Conservation (phyloP, 2,797 vertebrate genomes). For the Coregonus ussuriensis region DNA sequence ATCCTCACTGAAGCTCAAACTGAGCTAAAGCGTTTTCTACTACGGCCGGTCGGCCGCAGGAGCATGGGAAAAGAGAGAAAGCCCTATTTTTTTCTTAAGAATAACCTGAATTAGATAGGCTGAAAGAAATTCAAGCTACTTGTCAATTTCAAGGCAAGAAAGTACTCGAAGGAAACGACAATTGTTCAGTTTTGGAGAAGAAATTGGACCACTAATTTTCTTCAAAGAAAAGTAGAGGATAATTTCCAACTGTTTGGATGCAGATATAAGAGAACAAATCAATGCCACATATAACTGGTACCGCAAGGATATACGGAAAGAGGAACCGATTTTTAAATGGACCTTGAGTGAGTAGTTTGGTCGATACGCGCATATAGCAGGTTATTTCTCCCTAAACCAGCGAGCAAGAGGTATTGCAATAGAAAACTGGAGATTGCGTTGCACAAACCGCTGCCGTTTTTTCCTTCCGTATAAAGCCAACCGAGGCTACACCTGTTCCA, state of each 20-base stretch:
- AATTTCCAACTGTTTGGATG: conserved; percentile 59
- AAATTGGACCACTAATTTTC: not conserved
- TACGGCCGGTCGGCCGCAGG: not conserved
- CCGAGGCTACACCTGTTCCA: not conserved
- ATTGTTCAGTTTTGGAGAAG: not conserved
- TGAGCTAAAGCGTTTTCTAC: conserved; percentile 37
- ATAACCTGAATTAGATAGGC: conserved; percentile 18
- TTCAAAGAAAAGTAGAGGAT: conserved; percentile 43
- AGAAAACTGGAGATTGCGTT: conserved; percentile 10
- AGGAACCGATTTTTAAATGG: not conserved
- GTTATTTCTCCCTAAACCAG: not conserved
- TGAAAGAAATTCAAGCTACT: conserved; percentile 35
- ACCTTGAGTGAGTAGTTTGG: not conserved
- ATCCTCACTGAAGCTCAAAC: conserved; percentile 11
- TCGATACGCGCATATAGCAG: not conserved
- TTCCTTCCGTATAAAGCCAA: not conserved
- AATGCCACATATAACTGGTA: conserved; percentile 31
- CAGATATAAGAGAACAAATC: conserved; percentile 36
- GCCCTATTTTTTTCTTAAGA: not conserved
- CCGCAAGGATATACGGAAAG: conserved; percentile 13
- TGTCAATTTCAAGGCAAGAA: not conserved
- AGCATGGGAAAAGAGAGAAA: not conserved
- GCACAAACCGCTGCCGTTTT: conserved; percentile 13
- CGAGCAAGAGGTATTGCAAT: not conserved
- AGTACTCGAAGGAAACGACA: not conserved